Base-by-base conservation (phyloP, 2,888 invertebrate species). In the Ctenicera cuprea region DNA sequence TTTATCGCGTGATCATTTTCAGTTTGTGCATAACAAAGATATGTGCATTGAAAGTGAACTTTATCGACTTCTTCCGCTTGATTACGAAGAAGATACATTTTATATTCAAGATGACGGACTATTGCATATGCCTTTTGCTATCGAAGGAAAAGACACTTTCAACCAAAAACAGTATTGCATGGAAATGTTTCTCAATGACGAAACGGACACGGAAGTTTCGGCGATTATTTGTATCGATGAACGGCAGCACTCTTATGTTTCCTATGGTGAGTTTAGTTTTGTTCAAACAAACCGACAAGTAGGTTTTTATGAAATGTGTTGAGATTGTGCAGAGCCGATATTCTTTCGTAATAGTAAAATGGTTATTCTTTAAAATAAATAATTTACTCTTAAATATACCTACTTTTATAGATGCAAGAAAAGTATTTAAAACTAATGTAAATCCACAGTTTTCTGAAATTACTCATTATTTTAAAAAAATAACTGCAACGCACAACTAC, bases 31-130 rank as follows among this genome's bases (percentile, higher is more conserved):
- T 20, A 63, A 68, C 16, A 50, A 16, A 0, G 3, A 64, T 3
- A 3, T 14, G 0, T 77, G 77, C 41, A 33, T 2, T 0, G 16
- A 9, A 30, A 8, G 16, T 5, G 57, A 41, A 14, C 45, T 50
- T 9, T 65, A 69, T 30, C 64, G 69, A 22, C 11, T 65, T 9
- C 43, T 11, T 16, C 78, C 77, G 11, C 38, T 64, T 7, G 11
- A 37, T 11, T 37, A 71, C 14, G 50, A 66, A 14, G 61, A 66
- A 3, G 77, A 77, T 41, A 1, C 16, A 3, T 77, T 76, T 68
- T 69, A 50, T 45, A n/a, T 78, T 18, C 77, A 78, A 62, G 45
- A 50, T 61, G 69, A 77, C 66, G 78, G 78, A 3, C 33, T 43
- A 0, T 20, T 77, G 38, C 73, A 57, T 54, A 41, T 76, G 50